Evolutionary conservation across 2,888 invertebrate species (phyloP).

Genomic region (Cactoblastis cactorum): DNA sequence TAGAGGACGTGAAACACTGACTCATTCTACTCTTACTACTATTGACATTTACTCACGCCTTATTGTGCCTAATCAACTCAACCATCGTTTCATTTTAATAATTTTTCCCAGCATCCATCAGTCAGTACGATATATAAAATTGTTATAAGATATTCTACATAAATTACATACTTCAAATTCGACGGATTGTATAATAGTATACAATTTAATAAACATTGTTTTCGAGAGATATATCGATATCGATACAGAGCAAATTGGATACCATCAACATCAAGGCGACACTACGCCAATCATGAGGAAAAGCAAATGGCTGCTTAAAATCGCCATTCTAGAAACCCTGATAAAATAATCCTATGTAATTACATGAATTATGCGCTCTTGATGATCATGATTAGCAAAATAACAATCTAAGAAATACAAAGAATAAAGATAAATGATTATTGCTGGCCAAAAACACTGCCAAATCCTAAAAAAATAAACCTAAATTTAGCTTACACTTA

Average conservation of each 20-base stretch:
- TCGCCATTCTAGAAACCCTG: slow-evolving; percentile 65
- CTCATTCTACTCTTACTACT: no score
- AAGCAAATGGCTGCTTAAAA: slow-evolving; percentile 78
- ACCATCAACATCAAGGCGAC: not conserved
- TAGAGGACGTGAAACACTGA: no score
- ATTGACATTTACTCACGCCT: no score
- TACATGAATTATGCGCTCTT: slow-evolving; percentile 80
- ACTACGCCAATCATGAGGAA: slow-evolving; percentile 48
- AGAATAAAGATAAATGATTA: slow-evolving; percentile 56
- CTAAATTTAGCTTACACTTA: slow-evolving; percentile 52
- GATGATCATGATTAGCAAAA: slow-evolving; percentile 79
- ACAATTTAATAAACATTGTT: no score
- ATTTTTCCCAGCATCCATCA: no score
- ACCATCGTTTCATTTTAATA: no score
- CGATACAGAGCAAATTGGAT: not conserved
- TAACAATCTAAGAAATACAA: slow-evolving; percentile 64
- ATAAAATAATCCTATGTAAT: slow-evolving; percentile 77
- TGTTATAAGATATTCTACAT: no score
- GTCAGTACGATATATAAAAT: no score
- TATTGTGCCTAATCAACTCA: no score
- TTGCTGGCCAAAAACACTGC: slow-evolving; percentile 54
- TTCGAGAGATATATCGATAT: slow-evolving; percentile 9
- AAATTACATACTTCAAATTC: no score
- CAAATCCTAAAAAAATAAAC: slow-evolving; percentile 45
- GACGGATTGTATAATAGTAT: no score